Evolutionary conservation across 2,888 invertebrate species (phyloP), one percentile per base, ranked within the genome.

Genomic region (Pandemis cinnamomeana): DNA sequence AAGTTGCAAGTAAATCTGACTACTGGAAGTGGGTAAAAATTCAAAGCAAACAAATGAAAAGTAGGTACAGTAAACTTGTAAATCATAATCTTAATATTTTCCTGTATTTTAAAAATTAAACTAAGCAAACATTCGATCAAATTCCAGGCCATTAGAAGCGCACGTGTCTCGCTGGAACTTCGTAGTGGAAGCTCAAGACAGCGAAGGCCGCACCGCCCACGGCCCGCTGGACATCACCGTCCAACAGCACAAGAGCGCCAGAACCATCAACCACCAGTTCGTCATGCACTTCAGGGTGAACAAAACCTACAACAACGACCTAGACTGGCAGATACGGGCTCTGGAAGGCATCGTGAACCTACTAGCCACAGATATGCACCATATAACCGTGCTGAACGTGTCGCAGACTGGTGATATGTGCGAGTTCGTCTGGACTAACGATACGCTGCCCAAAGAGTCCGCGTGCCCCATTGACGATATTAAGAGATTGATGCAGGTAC

Each of bases 401-500:
- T 96, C 96, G 53, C 93, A 95, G 72, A 91, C 89, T 66, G 95
- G 91, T 48, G 95, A 95, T 83, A 95, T 95, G 83, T 96, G 95
- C 80, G 96, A 96, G 80, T 97, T 95, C 86, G 96, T 96, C 46
- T 98, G 97, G 97, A 97, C 98, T 20, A 99, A 99, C 84, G 98
- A 98, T 79, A 97, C 97, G 7, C 87, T 98, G 79, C 96, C 97
- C 0, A 96, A 96, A 67, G 96, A 96, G 81, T 88, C 91, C 0
- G 95, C 95, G 62, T 99, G 98, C 81, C 98, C 98, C 0, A 96
- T 95, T 80, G 95, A 95, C 69, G 96, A 97, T 81, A 96, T 98
- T 44, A 95, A 95, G 68, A 91, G 95, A 78, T 88, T 98, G 53
- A 95, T 95, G 89, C 95, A 95, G 92, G 97, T 96, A 84, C 13